Evolutionary conservation across 2,888 invertebrate species (phyloP), one percentile per base, ranked within the genome.

Genomic region (Chaetoderma sp.): DNA sequence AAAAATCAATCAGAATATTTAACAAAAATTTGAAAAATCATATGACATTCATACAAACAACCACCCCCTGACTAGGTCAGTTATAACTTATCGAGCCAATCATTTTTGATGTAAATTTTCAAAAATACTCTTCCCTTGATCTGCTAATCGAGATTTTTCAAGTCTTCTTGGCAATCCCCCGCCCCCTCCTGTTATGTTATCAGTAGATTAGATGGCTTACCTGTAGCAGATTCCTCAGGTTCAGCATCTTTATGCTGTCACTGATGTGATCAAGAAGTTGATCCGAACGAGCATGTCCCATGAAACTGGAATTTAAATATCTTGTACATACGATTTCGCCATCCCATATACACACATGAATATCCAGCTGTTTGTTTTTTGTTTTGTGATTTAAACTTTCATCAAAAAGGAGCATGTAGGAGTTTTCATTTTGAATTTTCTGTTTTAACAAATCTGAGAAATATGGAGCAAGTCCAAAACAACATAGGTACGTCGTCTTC

Each of bases 331-430:
- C 77, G 36, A 67, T 62, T 36, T 69, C 55, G 36, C 61, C 45
- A 44, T 75, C 61, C 77, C 75, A 79, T 50, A 68, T 78, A 50
- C 76, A 64, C 1, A 81, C 63, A 47, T 67, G 59, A 21, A 78
- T 25, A 54, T 79, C 78, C 77, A 80, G 81, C 65, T 78, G 77
- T 25, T 63, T 61, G 33, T 59, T 54, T 39, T 72, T 64, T 18
- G 47, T 32, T 16, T 64, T 57, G n/a, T 60, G 27, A 65, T 74
- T 74, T 33, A 75, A 60, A 23, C 72, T 50, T 56, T 73, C 74
- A 63, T 74, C 73, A 61, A 75, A 75, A 32, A 71, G 55, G 8
- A 72, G 59, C 45, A 70, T 61, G 28, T 64, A 56, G n/a, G n/a
- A n/a, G n/a, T n/a, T n/a, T 25, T 65, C 44, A 23, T 39, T 49